Percentiles rank a stretch among this genome's conserved stretches.
These are phyloP conservation scores for Dasypolia templi DNA, from an alignment of 2,888 invertebrate genomes.

Conservation along the genomic window DNA sequence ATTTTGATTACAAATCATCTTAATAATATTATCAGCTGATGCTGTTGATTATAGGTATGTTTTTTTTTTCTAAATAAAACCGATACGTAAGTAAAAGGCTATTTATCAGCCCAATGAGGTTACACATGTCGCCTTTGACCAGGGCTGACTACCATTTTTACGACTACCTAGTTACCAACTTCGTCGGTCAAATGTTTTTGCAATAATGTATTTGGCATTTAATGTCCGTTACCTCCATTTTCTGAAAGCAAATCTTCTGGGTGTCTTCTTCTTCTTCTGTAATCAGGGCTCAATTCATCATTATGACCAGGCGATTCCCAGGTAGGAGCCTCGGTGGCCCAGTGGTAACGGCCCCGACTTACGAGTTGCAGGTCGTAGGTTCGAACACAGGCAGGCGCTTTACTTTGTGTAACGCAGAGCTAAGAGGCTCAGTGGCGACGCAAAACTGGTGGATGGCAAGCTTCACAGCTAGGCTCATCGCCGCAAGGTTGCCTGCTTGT, in stretches of 20 bases:
- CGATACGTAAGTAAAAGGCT: neutral
- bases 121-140: neutral
- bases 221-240: neutral
- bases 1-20: neutral
- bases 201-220: slow-evolving; percentile 8
- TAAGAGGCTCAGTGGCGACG: too few species aligned
- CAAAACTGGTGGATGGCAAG: too few species aligned
- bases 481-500: too few species aligned
- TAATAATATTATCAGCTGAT: slow-evolving; percentile 19
- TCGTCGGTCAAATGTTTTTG: slow-evolving; percentile 5
- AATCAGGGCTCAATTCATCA: neutral
- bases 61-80: neutral
- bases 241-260: too few species aligned
- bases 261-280: too few species aligned
- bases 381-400: too few species aligned
- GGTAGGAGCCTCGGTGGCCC: too few species aligned
- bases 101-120: neutral
- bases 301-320: neutral
- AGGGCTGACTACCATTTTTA: neutral
- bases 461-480: too few species aligned
- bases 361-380: too few species aligned
- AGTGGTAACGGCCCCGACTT: too few species aligned
- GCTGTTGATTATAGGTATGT: neutral
- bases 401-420: too few species aligned
- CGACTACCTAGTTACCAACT: too few species aligned